A percentile compares a stretch with the other conserved stretches of the same genome.
phyloP scores from a whole-genome alignment of 1,140 invertebrate genomes.

The Zaprionus nigranus region DNA sequence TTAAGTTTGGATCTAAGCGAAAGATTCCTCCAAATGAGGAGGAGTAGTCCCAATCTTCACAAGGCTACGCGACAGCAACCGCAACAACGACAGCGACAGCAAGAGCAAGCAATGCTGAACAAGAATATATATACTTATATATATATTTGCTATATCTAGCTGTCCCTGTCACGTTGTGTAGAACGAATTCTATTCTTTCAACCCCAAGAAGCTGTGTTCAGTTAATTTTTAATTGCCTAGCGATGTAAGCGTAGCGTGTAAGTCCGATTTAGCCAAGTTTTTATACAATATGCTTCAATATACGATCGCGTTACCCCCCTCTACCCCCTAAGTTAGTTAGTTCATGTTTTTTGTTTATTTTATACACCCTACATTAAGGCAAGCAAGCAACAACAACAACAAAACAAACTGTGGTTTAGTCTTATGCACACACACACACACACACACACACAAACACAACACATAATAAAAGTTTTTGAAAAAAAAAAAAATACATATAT shows the following conservation, averaged over 20 bases:
- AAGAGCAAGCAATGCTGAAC: background rate
- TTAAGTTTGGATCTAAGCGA: background rate
- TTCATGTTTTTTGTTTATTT: conserved; percentile 59
- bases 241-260: conserved; percentile 14
- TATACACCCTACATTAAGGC: conserved; percentile 52
- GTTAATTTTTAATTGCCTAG: conserved; percentile 57
- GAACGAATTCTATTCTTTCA: conserved; percentile 82
- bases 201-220: conserved; percentile 84
- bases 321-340: conserved; percentile 46
- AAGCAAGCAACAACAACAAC: conserved; percentile 62
- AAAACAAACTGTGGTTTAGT: conserved; percentile 84
- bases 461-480: conserved; percentile 15
- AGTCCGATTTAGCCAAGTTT: conserved; percentile 28
- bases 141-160: background rate
- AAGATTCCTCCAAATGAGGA: background rate
- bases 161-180: conserved; percentile 15
- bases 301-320: conserved; percentile 38
- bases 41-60: conserved; percentile 16
- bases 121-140: conserved; percentile 6
- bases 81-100: background rate
- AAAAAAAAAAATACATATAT: background rate
- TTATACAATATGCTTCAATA: conserved; percentile 20
- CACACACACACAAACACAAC: conserved; percentile 34
- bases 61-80: conserved; percentile 17
- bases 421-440: conserved; percentile 60